phyloP scores from a whole-genome alignment of 2,113 vertebrate species.

The Mastomys natalensis region DNA sequence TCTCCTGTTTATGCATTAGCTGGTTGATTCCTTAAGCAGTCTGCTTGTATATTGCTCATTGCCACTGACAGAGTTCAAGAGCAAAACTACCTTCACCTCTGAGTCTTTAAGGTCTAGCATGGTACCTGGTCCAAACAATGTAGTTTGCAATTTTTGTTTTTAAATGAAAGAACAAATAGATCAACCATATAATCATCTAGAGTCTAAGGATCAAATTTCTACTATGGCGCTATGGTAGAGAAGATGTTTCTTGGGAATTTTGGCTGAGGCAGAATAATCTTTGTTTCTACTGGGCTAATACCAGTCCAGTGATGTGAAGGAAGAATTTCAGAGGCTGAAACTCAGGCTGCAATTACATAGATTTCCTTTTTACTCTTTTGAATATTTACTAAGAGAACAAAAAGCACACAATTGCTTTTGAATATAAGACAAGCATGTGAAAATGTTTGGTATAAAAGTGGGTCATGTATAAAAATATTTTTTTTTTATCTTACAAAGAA shows the following conservation, averaged over 20 bases:
- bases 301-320: background rate
- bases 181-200: conserved; percentile 26
- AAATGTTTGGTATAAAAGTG: conserved; percentile 46
- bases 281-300: conserved; percentile 54
- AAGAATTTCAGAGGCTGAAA: conserved; percentile 8
- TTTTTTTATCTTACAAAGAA: conserved; percentile 54
- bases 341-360: conserved; percentile 26
- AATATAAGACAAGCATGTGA: conserved; percentile 48
- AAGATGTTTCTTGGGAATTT: background rate
- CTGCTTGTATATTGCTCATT: background rate
- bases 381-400: conserved; percentile 28
- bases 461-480: conserved; percentile 32
- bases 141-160: conserved; percentile 1
- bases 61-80: background rate
- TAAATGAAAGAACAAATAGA: conserved; percentile 37
- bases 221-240: background rate
- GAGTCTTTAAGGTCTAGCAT: background rate
- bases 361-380: conserved; percentile 41
- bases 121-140: background rate
- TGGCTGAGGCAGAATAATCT: conserved; percentile 15
- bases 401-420: background rate
- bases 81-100: background rate
- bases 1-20: background rate
- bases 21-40: background rate
- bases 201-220: conserved; percentile 37